phyloP scores from a whole-genome alignment of 2,888 invertebrate genomes.

The Eristalis tenax region DNA sequence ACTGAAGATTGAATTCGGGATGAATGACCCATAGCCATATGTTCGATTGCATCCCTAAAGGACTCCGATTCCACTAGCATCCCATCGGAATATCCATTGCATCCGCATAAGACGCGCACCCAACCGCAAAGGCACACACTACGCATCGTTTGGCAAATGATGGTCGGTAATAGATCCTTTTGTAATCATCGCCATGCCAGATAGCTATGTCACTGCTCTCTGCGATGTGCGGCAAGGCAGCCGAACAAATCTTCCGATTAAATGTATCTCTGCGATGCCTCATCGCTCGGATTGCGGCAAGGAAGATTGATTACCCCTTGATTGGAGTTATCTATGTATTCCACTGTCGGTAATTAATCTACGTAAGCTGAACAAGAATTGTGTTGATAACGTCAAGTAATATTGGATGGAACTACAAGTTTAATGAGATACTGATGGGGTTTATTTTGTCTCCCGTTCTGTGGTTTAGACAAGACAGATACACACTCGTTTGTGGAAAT shows the following conservation, averaged over 20 bases:
- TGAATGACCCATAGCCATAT: neutral
- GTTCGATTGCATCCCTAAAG: neutral
- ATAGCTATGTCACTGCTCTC: slow-evolving; percentile 28
- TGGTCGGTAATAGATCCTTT: slow-evolving; percentile 20
- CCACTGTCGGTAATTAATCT: slow-evolving; percentile 49
- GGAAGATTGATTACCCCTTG: slow-evolving; percentile 58
- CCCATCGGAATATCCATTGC: neutral
- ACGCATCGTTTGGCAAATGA: slow-evolving; percentile 1
- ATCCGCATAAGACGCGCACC: neutral
- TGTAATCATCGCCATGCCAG: slow-evolving; percentile 29
- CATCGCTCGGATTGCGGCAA: slow-evolving; percentile 36
- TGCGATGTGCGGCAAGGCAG: neutral
- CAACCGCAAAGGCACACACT: neutral
- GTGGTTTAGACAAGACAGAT: too few relatives aligned
- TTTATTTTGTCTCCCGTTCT: too few relatives aligned
- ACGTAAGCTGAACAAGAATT: slow-evolving; percentile 7
- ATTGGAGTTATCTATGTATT: slow-evolving; percentile 43
- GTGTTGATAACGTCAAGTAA: neutral
- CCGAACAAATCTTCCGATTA: slow-evolving; percentile 26
- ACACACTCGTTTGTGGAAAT: too few relatives aligned
- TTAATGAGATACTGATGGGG: too few relatives aligned
- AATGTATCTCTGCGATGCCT: slow-evolving; percentile 25
- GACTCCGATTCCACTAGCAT: neutral
- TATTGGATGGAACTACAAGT: too few relatives aligned
- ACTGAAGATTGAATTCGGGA: neutral